Evolutionary conservation across 2,113 vertebrate species (phyloP), one percentile per base, ranked within the genome.

Genomic region (Scatophagus argus): DNA sequence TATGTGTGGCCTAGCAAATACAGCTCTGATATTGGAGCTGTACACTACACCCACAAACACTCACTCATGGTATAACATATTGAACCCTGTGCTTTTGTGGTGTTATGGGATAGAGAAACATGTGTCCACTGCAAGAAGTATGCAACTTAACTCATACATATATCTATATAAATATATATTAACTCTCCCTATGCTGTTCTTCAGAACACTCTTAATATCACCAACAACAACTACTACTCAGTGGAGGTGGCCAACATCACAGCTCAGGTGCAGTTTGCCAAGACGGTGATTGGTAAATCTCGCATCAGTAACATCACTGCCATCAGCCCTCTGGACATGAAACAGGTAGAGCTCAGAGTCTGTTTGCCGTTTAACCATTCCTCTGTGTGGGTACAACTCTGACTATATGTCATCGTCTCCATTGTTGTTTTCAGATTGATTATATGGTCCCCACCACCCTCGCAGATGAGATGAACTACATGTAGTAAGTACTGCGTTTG

Each of bases 391-490:
- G 1, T 23, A 16, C 27, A 49, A 3, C 9, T 16, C 29, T 27
- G 3, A 19, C 19, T 62, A 6, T 19, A 1, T 14, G 5, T n/a
- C 49, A 3, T 55, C 2, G 5, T 36, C 12, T 75, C 58, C 9
- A 3, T 36, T 41, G 60, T 27, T 90, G 11, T 23, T 56, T 93
- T 88, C 70, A 98, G 97, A 97, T 97, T 85, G 96, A 98, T 86
- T 98, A 98, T 66, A 97, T 94, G 89, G 96, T 98, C 27, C 96
- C 97, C 49, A 96, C 97, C 36, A 47, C 94, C 63, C 96, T 97
- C 82, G 96, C 95, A 77, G 97, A 97, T 73, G 97, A 98, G 93
- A 95, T 98, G 95, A 97, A 95, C 91, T 98, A 98, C 87, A 98
- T 98, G 96, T 97, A 94, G 97, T 98, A 95, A 98, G 97, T 96